These are phyloP conservation scores for Gymnodraco acuticeps DNA, from an alignment of 2,797 vertebrate genomes.

Conservation along the genomic window DNA sequence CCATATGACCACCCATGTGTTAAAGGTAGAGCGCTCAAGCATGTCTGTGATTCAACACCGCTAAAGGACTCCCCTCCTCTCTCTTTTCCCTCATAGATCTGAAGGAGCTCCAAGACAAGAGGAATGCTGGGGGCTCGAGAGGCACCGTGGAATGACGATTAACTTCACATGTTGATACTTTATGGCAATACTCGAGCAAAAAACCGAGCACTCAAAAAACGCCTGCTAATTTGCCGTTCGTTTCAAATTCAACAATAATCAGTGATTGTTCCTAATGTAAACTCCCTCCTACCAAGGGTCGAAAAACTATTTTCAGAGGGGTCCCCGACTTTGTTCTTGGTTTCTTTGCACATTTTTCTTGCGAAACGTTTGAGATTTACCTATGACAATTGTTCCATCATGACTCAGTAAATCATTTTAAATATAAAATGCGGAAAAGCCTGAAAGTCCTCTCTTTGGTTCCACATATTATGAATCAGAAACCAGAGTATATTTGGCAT, in stretches of 20 bases:
- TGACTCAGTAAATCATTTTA: background rate
- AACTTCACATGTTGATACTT: conserved; percentile 79
- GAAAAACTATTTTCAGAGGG: background rate
- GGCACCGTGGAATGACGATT: conserved; percentile 77
- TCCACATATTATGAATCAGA: background rate
- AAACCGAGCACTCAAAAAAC: conserved; percentile 9
- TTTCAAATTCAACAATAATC: conserved; percentile 10
- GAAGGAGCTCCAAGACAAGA: conserved; percentile 75
- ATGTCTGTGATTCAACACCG: conserved; percentile 83
- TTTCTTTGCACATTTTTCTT: background rate
- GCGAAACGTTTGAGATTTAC: background rate
- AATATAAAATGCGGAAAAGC: background rate
- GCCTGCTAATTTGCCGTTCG: background rate
- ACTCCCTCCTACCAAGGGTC: background rate
- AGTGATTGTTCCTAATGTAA: background rate
- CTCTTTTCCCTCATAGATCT: conserved; percentile 66
- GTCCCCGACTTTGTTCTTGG: background rate
- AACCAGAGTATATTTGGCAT: background rate
- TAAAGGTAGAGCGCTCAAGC: conserved; percentile 84
- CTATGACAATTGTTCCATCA: background rate
- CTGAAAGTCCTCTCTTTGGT: background rate
- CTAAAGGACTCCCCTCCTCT: conserved; percentile 73
- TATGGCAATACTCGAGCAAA: conserved; percentile 52
- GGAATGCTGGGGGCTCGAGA: conserved; percentile 79
- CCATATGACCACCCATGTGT: conserved; percentile 86